Conservation (phyloP, 64 coral and sea anemone species). For the Dendronephthya gigantea region DNA sequence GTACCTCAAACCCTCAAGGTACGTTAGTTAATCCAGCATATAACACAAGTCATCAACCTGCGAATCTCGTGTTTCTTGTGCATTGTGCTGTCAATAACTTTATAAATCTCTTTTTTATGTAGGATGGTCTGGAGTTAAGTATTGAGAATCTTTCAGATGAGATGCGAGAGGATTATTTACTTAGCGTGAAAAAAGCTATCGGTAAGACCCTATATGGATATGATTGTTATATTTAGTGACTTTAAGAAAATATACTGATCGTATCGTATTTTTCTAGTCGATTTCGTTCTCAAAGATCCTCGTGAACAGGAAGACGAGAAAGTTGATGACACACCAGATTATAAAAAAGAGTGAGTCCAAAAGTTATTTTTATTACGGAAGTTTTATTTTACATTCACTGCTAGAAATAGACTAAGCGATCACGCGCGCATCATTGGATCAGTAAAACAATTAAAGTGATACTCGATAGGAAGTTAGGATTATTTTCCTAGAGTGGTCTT, state of each 20-base stretch:
- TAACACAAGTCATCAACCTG: too few species aligned
- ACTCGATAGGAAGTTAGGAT: too few species aligned
- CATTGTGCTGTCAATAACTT: not conserved
- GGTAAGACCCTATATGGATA: constrained; percentile 30
- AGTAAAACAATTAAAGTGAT: too few species aligned
- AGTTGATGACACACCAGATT: constrained; percentile 79
- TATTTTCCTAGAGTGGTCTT: too few species aligned
- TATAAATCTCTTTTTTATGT: not conserved
- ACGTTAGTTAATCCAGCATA: not conserved
- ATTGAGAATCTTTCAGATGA: constrained; percentile 99
- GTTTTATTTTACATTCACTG: too few species aligned
- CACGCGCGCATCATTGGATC: too few species aligned
- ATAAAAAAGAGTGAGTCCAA: constrained; percentile 66
- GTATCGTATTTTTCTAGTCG: constrained; percentile 54
- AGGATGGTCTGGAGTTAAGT: constrained; percentile 84
- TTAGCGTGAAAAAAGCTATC: constrained; percentile 98
- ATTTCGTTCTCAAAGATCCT: constrained; percentile 95
- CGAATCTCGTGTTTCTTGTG: not conserved
- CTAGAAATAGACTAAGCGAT: too few species aligned
- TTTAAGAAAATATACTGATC: not conserved
- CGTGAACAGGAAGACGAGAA: constrained; percentile 94
- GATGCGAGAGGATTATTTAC: constrained; percentile 96
- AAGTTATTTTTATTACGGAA: not conserved
- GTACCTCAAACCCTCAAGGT: constrained; percentile 83
- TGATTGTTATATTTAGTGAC: not conserved